A percentile compares a stretch with the other conserved stretches of the same genome.
These are phyloP conservation scores for Dunckerocampus dactyliophorus DNA, from an alignment of 2,113 vertebrate genomes.

Conservation along the genomic window DNA sequence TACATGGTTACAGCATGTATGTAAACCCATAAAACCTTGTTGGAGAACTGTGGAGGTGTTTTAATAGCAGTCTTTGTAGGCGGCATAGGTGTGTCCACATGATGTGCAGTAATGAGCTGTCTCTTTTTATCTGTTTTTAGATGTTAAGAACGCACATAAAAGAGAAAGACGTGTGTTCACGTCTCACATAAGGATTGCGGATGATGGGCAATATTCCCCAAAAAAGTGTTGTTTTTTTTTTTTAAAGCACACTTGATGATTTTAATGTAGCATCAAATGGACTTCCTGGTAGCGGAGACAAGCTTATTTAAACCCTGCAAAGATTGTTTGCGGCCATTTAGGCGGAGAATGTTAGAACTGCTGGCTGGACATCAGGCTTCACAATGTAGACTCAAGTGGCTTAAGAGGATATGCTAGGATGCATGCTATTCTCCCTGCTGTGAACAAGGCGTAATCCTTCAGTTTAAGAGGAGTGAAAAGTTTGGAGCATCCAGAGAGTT, in stretches of 20 bases:
- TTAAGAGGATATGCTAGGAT: conserved; percentile 48
- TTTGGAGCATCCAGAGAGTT: conserved; percentile 66
- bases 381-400: conserved; percentile 49
- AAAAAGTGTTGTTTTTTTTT: too few species aligned
- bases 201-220: too few species aligned
- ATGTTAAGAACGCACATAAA: too few species aligned
- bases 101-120: too few species aligned
- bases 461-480: conserved; percentile 65
- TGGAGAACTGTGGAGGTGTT: too few species aligned
- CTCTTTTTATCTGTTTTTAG: too few species aligned
- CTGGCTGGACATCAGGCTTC: conserved; percentile 24
- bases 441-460: conserved; percentile 66
- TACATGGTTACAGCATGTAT: too few species aligned
- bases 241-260: conserved; percentile 46
- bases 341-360: neutral
- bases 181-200: too few species aligned
- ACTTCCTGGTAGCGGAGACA: conserved; percentile 15
- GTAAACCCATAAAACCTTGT: too few species aligned
- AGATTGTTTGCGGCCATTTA: conserved; percentile 4
- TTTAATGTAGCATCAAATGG: conserved; percentile 21
- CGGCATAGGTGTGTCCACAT: too few species aligned
- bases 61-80: too few species aligned
- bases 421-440: conserved; percentile 56
- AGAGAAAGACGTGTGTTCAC: too few species aligned
- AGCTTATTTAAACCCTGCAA: conserved; percentile 18